Evolutionary conservation across 1,140 invertebrate genomes (phyloP).

Genomic region (Goniozus legneri): DNA sequence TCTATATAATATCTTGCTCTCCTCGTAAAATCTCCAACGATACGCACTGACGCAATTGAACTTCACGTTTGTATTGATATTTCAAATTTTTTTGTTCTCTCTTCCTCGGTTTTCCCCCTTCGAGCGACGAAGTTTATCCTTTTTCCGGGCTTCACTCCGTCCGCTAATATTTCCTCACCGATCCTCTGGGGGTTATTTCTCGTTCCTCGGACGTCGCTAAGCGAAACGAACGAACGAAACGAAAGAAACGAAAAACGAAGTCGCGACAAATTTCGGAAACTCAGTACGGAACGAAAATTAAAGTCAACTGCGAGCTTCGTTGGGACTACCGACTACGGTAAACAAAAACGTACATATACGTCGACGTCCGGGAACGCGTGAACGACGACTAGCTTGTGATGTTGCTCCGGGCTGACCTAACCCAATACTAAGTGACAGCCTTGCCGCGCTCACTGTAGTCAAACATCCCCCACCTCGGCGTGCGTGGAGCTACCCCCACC

Average conservation of each 20-base stretch:
- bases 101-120: too few relatives aligned
- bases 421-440: constrained; percentile 48
- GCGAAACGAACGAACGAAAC: neutral
- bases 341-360: constrained; percentile 25
- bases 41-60: too few relatives aligned
- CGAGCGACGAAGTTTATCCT: too few relatives aligned
- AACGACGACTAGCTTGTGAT: too few relatives aligned
- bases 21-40: too few relatives aligned
- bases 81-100: neutral
- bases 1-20: too few relatives aligned
- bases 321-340: constrained; percentile 19
- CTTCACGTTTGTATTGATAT: too few relatives aligned
- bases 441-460: constrained; percentile 31
- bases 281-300: too few relatives aligned
- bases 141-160: too few relatives aligned
- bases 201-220: neutral
- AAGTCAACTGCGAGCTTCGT: too few relatives aligned
- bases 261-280: neutral
- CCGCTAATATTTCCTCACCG: too few relatives aligned
- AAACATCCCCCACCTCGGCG: constrained; percentile 33
- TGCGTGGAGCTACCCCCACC: constrained; percentile 16
- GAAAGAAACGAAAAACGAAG: neutral
- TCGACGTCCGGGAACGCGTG: constrained; percentile 11
- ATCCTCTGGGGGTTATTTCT: too few relatives aligned
- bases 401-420: constrained; percentile 49